These are phyloP conservation scores for Sphyrna mokarran DNA, from an alignment of 2,113 vertebrate genomes.

Conservation along the genomic window DNA sequence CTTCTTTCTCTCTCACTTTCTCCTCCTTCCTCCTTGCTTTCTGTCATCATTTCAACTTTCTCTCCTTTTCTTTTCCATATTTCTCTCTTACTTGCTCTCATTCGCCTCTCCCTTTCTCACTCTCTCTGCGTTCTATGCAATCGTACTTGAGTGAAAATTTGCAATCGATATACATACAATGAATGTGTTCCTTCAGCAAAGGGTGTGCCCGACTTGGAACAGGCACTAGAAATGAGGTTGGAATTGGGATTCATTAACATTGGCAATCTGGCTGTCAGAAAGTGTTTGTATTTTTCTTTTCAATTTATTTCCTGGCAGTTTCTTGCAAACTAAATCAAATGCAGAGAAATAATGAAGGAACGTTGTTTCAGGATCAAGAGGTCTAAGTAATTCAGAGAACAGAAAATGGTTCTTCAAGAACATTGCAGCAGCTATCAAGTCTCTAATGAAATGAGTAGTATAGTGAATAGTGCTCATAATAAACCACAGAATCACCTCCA, in stretches of 20 bases:
- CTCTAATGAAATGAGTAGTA: too few species aligned
- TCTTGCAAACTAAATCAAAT: background rate
- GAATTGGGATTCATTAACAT: background rate
- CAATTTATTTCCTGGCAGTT: slow-evolving; percentile 7
- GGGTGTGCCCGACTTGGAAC: background rate
- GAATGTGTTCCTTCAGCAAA: background rate
- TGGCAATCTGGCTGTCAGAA: background rate
- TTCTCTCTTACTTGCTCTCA: slow-evolving; percentile 84
- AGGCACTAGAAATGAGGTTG: background rate
- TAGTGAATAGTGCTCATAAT: background rate
- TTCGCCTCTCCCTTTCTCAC: slow-evolving; percentile 77
- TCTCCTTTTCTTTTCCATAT: slow-evolving; percentile 45
- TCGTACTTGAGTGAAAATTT: background rate
- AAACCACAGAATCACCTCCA: background rate
- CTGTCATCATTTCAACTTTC: slow-evolving; percentile 42
- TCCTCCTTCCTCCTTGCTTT: slow-evolving; percentile 60
- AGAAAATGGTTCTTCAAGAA: background rate
- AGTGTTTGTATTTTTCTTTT: slow-evolving; percentile 12
- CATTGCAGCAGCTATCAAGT: background rate
- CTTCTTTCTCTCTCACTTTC: slow-evolving; percentile 77
- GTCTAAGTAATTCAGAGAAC: background rate
- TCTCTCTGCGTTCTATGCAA: slow-evolving; percentile 47
- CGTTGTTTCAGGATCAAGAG: background rate
- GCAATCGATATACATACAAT: background rate
- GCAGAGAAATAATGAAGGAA: background rate